Percentiles rank a stretch among this genome's conserved stretches.
phyloP scores from a whole-genome alignment of 2,113 vertebrate genomes.

The Apistogramma diplotaenia region DNA sequence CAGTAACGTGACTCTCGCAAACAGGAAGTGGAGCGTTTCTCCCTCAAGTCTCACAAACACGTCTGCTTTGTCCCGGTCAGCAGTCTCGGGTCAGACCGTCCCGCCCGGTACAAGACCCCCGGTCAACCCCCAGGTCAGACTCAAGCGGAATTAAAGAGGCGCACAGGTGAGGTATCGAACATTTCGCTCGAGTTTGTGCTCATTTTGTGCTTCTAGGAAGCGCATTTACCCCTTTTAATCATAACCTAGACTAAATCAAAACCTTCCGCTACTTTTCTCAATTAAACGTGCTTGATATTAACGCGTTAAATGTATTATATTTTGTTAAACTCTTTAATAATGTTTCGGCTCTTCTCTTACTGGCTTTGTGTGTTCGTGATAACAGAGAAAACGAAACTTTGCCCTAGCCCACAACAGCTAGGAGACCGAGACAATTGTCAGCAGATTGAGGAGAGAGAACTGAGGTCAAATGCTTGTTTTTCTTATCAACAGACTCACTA shows the following conservation, averaged over 20 bases:
- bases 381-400: constrained; percentile 18
- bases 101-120: background rate
- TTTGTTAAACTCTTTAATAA: background rate
- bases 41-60: background rate
- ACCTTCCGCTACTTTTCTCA: background rate
- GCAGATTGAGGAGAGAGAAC: background rate
- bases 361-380: background rate
- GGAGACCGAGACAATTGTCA: background rate
- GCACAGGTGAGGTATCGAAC: constrained; percentile 11
- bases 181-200: background rate
- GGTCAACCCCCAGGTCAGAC: background rate
- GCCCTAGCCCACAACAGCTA: background rate
- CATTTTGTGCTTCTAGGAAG: background rate
- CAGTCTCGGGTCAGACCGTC: background rate
- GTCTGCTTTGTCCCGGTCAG: background rate
- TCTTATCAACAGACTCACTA: background rate
- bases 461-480: background rate
- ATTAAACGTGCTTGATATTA: background rate
- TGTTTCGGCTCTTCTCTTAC: background rate
- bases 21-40: constrained; percentile 63
- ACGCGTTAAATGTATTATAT: background rate
- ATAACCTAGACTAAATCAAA: background rate
- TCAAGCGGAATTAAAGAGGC: background rate
- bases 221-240: background rate
- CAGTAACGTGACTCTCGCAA: constrained; percentile 65